Evolutionary conservation across 2,888 invertebrate genomes (phyloP), one percentile per base, ranked within the genome.

Genomic region (Proisotoma minuta): DNA sequence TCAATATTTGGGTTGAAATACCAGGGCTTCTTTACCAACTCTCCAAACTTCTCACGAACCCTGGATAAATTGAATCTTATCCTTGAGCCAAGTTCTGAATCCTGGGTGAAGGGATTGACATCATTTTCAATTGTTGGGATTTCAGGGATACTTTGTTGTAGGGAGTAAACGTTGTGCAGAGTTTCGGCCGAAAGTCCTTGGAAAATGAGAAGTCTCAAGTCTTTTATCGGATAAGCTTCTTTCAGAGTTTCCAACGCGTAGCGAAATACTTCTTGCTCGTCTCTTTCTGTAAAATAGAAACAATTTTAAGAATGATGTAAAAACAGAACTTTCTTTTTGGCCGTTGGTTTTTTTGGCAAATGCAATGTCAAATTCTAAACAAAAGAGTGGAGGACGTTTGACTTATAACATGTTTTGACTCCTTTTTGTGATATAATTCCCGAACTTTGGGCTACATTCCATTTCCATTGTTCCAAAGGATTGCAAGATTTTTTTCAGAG

Each of bases 21-120:
- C 70, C 70, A 70, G 1, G 70, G 70, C 43, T 61, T 59, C 50
- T 57, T 59, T 27, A 50, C 28, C 39, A 70, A 40, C 0, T 66
- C 64, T 24, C 59, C 59, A 20, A 53, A 53, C 22, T 51, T 60
- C 22, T 39, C 39, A 15, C 39, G 12, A 18, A 34, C 8, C 34
- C 34, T 34, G 34, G 8, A 10, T 8, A 15, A 15, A 34, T 34
- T 15, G 8, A 15, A 34, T 15, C 8, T 34, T 8, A 15, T 34
- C 34, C 8, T 34, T 15, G 34, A 15, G 34, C 34, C 34, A n/a
- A n/a, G n/a, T 34, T 34, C 34, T 15, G 15, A 34, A 34, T 8
- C 15, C 8, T 34, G 15, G 34, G 15, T 34, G 34, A 34, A 34
- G 8, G 8, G 34, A n/a, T n/a, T n/a, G n/a, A n/a, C n/a, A n/a